These are phyloP conservation scores for Bostrychus sinensis DNA, from an alignment of 2,113 vertebrate genomes.

Conservation along the genomic window DNA sequence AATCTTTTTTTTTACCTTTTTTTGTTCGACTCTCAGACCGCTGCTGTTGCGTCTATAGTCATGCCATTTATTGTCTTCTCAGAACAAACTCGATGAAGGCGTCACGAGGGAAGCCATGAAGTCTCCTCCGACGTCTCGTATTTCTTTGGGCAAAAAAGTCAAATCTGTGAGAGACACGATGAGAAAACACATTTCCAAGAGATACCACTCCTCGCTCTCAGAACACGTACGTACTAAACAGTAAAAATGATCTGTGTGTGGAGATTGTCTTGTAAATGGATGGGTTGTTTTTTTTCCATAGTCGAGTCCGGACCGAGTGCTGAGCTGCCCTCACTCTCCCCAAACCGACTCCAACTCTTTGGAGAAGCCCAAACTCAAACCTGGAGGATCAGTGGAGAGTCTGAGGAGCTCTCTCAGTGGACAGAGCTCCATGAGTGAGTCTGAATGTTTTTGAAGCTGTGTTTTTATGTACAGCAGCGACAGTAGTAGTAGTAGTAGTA, in stretches of 20 bases:
- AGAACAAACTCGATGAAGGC: conserved; percentile 86
- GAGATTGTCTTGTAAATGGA: too few relatives aligned
- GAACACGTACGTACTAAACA: conserved; percentile 81
- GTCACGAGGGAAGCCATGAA: conserved; percentile 83
- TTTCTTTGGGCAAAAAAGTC: conserved; percentile 95
- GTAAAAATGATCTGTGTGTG: not conserved
- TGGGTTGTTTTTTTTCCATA: conserved; percentile 37
- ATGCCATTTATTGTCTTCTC: conserved; percentile 8
- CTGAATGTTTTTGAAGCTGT: conserved; percentile 42
- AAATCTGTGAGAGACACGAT: conserved; percentile 97
- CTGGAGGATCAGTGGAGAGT: conserved; percentile 94
- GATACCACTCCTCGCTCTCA: conserved; percentile 85
- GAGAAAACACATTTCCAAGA: conserved; percentile 96
- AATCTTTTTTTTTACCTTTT: too few relatives aligned
- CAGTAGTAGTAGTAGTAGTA: too few relatives aligned
- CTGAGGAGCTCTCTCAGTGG: conserved; percentile 95
- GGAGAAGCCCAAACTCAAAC: conserved; percentile 93
- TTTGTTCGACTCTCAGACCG: too few relatives aligned
- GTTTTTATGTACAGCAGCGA: not conserved
- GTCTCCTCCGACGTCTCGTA: conserved; percentile 88
- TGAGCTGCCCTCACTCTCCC: conserved; percentile 80
- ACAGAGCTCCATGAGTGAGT: conserved; percentile 97
- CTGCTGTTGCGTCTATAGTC: too few relatives aligned
- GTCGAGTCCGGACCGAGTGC: conserved; percentile 81
- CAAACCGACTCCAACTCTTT: conserved; percentile 77